phyloP scores from a whole-genome alignment of 2,888 invertebrate genomes.

The Agonopterix subpropinquella region DNA sequence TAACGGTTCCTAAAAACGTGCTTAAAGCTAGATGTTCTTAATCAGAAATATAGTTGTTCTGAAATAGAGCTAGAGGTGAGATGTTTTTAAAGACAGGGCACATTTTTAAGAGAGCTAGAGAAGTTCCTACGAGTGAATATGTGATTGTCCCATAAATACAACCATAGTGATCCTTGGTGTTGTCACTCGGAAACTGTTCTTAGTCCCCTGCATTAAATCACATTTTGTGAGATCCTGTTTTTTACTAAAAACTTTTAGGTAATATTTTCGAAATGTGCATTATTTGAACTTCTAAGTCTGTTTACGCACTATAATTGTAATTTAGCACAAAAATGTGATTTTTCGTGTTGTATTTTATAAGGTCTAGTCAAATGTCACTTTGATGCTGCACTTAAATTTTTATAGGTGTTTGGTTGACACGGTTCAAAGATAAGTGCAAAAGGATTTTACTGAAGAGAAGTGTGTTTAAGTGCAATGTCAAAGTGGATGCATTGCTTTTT shows the following conservation, averaged over 20 bases:
- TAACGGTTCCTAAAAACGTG: not conserved
- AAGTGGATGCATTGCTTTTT: constrained; percentile 14
- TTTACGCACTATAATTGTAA: constrained; percentile 10
- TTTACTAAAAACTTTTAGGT: not conserved
- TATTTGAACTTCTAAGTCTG: constrained; percentile 8
- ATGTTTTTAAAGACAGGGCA: too few species aligned
- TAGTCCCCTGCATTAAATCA: too few species aligned
- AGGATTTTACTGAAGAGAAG: too few species aligned
- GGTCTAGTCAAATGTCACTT: not conserved
- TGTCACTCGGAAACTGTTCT: too few species aligned
- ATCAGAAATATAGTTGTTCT: too few species aligned
- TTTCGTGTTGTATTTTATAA: constrained; percentile 3
- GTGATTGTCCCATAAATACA: too few species aligned
- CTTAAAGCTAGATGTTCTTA: not conserved
- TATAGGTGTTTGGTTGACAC: not conserved
- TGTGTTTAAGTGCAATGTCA: not conserved
- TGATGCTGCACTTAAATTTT: not conserved
- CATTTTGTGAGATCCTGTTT: too few species aligned
- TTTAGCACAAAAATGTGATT: constrained; percentile 12
- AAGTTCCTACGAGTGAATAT: too few species aligned
- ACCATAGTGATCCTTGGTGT: too few species aligned
- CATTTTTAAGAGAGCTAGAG: too few species aligned
- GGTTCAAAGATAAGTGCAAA: not conserved
- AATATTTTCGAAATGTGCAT: constrained; percentile 5
- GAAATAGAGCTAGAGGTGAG: too few species aligned